A percentile compares a stretch with the other conserved stretches of the same genome.
Evolutionary conservation across 2,888 invertebrate genomes (phyloP).

Genomic region (Patella ulyssiponensis): DNA sequence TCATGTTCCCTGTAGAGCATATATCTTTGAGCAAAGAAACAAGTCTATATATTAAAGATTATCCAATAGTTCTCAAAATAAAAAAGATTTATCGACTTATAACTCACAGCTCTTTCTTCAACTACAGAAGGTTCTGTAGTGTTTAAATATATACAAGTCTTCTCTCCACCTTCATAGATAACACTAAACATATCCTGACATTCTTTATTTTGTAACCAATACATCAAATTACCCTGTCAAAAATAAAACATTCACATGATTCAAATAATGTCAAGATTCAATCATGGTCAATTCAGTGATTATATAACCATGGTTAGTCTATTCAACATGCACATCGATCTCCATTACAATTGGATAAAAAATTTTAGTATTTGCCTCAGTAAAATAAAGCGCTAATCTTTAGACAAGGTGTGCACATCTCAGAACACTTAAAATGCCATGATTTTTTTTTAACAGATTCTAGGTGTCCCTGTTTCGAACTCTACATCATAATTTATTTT

Average conservation of each 20-base stretch:
- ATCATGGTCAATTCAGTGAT: not conserved
- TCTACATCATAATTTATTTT: no score
- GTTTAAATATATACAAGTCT: slow-evolving; percentile 91
- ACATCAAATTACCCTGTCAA: slow-evolving; percentile 86
- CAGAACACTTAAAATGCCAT: no score
- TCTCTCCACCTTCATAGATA: slow-evolving; percentile 84
- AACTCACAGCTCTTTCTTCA: slow-evolving; percentile 80
- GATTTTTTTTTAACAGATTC: no score
- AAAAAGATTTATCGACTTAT: not conserved
- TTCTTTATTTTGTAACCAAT: slow-evolving; percentile 93
- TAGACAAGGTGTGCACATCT: no score
- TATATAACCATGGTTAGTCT: no score
- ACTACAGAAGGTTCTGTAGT: slow-evolving; percentile 85
- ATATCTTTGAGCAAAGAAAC: not conserved
- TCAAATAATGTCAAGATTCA: not conserved
- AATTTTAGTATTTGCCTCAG: no score
- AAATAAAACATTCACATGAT: not conserved
- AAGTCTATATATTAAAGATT: not conserved
- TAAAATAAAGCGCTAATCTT: no score
- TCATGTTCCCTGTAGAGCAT: not conserved
- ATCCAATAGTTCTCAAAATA: not conserved
- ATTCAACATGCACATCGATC: no score
- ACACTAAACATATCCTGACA: slow-evolving; percentile 96
- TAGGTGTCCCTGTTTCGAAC: no score
- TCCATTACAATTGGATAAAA: no score